Base-by-base conservation (phyloP, 2,888 invertebrate species). In the Drosophila dives region DNA sequence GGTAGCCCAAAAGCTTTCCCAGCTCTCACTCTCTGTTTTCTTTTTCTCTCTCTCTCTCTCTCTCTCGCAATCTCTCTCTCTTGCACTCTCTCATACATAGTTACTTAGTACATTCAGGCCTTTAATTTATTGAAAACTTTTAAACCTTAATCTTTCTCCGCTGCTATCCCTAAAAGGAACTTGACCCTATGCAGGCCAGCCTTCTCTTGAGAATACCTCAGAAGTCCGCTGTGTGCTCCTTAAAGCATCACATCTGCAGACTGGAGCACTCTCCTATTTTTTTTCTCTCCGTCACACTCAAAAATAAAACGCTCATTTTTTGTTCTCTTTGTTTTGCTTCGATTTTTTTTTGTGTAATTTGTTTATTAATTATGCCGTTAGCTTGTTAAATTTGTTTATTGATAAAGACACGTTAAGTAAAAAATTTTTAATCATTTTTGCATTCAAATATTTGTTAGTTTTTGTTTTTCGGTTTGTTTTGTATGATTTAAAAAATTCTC, bases 371-470 rank as follows among this genome's bases (percentile, higher is more conserved):
- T 78, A 72, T 63, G 73, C 73, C 60, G 76, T 78, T 81, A 72
- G 75, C 71, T 79, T 77, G 58, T 73, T 70, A 69, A 67, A 77
- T 80, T 82, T 67, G 75, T 81, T 75, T 85, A 80, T 81, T 71
- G 87, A 90, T 89, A 90, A 89, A 90, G 90, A 90, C 90, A 89
- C 89, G 79, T 86, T 86, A 83, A 86, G 84, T 83, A 82, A 90
- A 78, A 74, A 80, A 83, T 67, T 72, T 78, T 77, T 75, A 81
- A 84, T 82, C 76, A 58, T 84, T 80, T 81, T 77, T 84, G 76
- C 74, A 79, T 84, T 86, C 84, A 84, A 83, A 72, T 80, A 83
- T 77, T 64, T 63, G 56, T 26, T 49, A 17, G 76, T 75, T 75
- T 80, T 49, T 71, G 62, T 64, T 53, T 54, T 54, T 54, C 59